These are phyloP conservation scores for Parnassius glacialis DNA, from an alignment of 2,888 invertebrate genomes.

Conservation along the genomic window DNA sequence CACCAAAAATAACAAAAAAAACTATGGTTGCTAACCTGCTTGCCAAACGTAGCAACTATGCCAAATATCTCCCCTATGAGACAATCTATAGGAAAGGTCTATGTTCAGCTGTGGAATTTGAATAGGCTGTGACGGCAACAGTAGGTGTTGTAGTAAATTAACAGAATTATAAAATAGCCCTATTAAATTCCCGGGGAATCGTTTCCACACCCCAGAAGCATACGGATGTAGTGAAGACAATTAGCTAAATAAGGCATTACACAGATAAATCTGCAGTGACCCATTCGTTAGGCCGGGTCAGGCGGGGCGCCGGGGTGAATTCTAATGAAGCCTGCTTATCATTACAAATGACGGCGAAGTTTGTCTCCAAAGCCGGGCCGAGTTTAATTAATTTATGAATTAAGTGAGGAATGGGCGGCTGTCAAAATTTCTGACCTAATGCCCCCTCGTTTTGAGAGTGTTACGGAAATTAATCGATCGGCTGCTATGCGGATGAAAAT, in stretches of 20 bases:
- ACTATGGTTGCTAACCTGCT: no score
- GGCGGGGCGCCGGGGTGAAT: conserved; percentile 43
- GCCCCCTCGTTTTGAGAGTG: conserved; percentile 16
- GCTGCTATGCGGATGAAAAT: conserved; percentile 2
- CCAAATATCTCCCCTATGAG: no score
- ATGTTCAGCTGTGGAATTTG: no score
- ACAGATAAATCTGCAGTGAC: conserved; percentile 64
- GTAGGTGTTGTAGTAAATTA: no score
- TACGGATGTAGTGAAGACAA: conserved; percentile 29
- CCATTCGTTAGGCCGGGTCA: conserved; percentile 50
- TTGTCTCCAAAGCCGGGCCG: conserved; percentile 45
- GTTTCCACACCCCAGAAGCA: conserved; percentile 23
- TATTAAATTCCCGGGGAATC: conserved; percentile 5
- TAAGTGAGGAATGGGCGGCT: conserved; percentile 53
- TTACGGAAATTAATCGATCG: conserved; percentile 19
- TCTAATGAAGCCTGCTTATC: conserved; percentile 69
- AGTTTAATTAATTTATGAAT: conserved; percentile 77
- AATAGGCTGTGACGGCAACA: no score
- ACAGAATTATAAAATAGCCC: not conserved
- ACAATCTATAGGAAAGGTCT: no score
- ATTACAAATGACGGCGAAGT: conserved; percentile 63
- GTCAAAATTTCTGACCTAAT: conserved; percentile 51
- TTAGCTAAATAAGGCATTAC: conserved; percentile 46
- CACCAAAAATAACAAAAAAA: no score
- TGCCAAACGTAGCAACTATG: no score